Conservation (phyloP, 2,797 vertebrate species). For the Alosa sapidissima region DNA sequence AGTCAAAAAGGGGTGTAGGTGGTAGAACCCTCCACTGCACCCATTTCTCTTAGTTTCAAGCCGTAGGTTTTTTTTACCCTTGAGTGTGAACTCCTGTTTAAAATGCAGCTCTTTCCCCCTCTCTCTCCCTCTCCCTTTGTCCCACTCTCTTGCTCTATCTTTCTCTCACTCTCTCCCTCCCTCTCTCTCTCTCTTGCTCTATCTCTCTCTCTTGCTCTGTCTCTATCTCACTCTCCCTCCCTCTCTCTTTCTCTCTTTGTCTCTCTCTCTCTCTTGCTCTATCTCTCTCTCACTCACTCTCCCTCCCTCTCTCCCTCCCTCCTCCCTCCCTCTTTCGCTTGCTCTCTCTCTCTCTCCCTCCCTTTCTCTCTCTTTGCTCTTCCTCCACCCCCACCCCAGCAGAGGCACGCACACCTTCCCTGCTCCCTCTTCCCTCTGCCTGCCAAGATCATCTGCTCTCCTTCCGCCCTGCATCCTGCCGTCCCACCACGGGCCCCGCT, state of each 20-base stretch:
- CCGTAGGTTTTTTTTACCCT: neutral
- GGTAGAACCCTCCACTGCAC: neutral
- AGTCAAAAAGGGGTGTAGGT: neutral
- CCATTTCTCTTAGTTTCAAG: neutral
- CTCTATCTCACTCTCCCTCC: neutral
- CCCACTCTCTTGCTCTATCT: too few relatives aligned
- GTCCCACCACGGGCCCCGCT: constrained; percentile 45
- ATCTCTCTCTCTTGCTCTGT: neutral
- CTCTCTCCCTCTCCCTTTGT: neutral
- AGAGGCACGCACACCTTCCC: constrained; percentile 40
- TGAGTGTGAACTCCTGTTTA: neutral
- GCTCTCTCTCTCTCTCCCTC: neutral
- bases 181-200: too few relatives aligned
- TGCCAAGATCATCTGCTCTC: constrained; percentile 55
- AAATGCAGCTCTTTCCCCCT: neutral
- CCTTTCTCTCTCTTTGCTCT: constrained; percentile 9
- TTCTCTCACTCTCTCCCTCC: constrained; percentile 19
- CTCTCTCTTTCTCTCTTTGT: neutral
- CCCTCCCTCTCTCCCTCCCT: too few relatives aligned
- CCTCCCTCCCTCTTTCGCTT: too few relatives aligned
- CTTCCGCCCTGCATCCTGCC: constrained; percentile 48
- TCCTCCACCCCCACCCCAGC: constrained; percentile 24
- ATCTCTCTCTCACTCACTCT: too few relatives aligned
- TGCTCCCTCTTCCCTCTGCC: constrained; percentile 39
- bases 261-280: neutral